phyloP scores from a whole-genome alignment of 2,797 vertebrate genomes.

The Phataginus tricuspis region DNA sequence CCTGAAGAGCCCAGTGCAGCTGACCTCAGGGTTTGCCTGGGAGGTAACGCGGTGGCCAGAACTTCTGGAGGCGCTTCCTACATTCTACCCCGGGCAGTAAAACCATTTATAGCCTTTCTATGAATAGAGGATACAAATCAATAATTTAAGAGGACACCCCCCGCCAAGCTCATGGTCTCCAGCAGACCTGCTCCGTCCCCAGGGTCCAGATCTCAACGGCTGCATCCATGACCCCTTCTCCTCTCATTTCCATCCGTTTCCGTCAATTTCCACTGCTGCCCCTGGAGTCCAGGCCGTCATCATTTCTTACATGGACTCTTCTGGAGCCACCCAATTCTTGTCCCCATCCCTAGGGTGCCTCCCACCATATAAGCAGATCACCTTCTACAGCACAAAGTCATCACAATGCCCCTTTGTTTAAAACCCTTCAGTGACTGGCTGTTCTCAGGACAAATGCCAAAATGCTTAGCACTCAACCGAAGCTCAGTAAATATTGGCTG shows the following conservation, averaged over 20 bases:
- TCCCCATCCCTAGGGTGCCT: neutral
- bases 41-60: neutral
- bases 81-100: too few species aligned
- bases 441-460: neutral
- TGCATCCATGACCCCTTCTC: too few species aligned
- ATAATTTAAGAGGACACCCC: neutral
- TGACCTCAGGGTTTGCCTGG: neutral
- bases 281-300: accelerated
- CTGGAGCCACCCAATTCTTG: neutral
- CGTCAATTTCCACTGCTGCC: neutral
- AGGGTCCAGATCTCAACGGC: neutral
- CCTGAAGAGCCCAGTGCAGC: accelerated
- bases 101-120: neutral
- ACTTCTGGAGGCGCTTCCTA: neutral
- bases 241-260: accelerated
- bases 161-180: neutral
- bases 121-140: neutral
- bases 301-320: accelerated
- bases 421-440: neutral
- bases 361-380: neutral
- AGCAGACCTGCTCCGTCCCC: neutral
- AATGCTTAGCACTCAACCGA: accelerated
- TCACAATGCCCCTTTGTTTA: neutral
- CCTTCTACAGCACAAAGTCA: neutral
- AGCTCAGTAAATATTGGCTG: neutral